Conservation (phyloP, 2,113 vertebrate genomes). For the Petrocephalus zakoni region DNA sequence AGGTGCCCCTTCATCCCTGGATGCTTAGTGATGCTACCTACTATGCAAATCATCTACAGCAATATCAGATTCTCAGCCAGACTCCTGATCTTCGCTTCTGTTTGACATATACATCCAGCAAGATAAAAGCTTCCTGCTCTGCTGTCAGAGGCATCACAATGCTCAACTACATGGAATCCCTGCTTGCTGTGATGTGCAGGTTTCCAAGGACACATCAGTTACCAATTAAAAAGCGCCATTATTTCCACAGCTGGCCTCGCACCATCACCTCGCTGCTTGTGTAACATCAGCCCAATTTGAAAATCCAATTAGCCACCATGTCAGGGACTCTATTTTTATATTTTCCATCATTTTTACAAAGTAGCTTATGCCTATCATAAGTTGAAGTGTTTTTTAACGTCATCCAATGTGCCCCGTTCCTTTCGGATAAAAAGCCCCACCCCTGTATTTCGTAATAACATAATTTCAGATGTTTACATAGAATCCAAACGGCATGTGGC, state of each 20-base stretch:
- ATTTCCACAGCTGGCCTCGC: not conserved
- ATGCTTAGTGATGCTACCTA: too few relatives aligned
- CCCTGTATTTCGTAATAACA: not conserved
- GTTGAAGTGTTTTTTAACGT: not conserved
- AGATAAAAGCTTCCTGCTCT: not conserved
- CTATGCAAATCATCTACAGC: too few relatives aligned
- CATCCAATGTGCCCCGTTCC: not conserved
- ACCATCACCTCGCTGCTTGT: not conserved
- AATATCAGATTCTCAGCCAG: too few relatives aligned
- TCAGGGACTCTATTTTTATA: conserved; percentile 1
- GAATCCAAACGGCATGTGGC: not conserved
- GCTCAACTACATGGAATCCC: not conserved
- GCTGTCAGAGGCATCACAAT: not conserved
- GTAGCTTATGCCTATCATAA: not conserved
- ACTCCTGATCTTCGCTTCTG: conserved; percentile 1
- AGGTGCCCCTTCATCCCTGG: not conserved
- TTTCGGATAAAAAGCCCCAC: not conserved
- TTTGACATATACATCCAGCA: not conserved
- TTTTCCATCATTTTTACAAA: not conserved
- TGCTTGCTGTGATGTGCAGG: not conserved
- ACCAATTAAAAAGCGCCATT: not conserved
- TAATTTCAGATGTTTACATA: not conserved
- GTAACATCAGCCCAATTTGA: conserved; percentile 1
- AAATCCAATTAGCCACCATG: conserved; percentile 12
- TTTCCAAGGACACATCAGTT: not conserved